Percentiles rank a stretch among this genome's conserved stretches.
phyloP scores from a whole-genome alignment of 2,113 vertebrate species.

The Paradisaea rubra region DNA sequence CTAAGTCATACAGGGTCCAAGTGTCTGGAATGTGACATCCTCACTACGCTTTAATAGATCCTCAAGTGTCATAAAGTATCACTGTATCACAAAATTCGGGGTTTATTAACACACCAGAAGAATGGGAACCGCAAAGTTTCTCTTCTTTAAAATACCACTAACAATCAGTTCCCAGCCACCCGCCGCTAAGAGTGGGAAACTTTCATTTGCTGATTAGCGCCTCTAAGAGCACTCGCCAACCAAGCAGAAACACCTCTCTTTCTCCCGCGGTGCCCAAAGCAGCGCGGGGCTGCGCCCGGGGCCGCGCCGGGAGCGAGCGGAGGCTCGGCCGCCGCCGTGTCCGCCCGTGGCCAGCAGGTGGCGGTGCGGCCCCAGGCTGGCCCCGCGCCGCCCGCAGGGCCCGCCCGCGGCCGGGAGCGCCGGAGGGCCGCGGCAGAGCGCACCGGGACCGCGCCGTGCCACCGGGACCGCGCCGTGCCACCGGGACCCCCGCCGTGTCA shows the following conservation, averaged over 20 bases:
- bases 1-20: background rate
- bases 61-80: background rate
- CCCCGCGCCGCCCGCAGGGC: background rate
- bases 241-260: background rate
- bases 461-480: background rate
- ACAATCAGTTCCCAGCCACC: background rate
- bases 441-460: too few species aligned
- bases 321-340: background rate
- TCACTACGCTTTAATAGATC: background rate
- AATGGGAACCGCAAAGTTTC: background rate
- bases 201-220: background rate
- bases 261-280: background rate
- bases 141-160: background rate
- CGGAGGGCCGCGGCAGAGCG: too few species aligned
- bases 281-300: background rate
- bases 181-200: background rate
- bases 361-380: background rate
- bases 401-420: too few species aligned
- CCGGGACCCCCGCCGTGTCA: background rate
- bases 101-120: background rate
- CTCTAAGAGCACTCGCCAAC: background rate
- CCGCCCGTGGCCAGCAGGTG: background rate
- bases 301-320: background rate
- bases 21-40: background rate
- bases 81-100: accelerated